Conservation (phyloP, 2,113 vertebrate species). For the Chaetops frenatus region DNA sequence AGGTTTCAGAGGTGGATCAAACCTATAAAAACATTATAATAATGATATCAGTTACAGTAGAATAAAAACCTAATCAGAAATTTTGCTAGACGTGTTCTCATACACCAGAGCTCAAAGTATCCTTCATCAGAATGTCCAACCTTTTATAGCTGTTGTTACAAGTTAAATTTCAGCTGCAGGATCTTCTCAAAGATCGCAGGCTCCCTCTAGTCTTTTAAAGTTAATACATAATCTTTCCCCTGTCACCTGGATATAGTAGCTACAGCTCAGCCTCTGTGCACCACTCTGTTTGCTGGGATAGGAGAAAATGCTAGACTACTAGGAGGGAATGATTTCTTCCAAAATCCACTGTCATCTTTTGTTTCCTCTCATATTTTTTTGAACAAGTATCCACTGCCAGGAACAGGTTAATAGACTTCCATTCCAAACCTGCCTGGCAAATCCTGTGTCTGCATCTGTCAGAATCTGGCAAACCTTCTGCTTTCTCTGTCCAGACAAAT, state of each 20-base stretch:
- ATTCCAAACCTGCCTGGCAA: background rate
- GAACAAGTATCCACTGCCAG: background rate
- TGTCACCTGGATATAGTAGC: background rate
- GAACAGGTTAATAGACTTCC: background rate
- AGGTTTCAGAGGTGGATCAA: background rate
- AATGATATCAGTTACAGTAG: background rate
- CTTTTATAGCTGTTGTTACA: background rate
- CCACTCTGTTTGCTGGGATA: background rate
- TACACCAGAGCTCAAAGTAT: background rate
- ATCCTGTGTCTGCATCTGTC: background rate
- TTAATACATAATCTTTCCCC: background rate
- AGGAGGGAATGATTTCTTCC: background rate
- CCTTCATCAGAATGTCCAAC: background rate
- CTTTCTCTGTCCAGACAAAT: background rate
- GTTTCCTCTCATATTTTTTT: background rate
- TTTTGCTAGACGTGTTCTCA: background rate
- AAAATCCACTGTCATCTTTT: background rate
- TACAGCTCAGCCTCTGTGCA: background rate
- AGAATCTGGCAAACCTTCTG: background rate
- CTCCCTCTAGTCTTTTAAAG: background rate
- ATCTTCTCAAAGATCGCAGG: background rate
- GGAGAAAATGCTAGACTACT: background rate
- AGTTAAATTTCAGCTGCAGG: background rate
- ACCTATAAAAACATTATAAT: background rate
- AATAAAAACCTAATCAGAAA: background rate